A percentile compares a stretch with the other conserved stretches of the same genome.
phyloP scores from a whole-genome alignment of 2,888 invertebrate species.

The Lingula anatina region DNA sequence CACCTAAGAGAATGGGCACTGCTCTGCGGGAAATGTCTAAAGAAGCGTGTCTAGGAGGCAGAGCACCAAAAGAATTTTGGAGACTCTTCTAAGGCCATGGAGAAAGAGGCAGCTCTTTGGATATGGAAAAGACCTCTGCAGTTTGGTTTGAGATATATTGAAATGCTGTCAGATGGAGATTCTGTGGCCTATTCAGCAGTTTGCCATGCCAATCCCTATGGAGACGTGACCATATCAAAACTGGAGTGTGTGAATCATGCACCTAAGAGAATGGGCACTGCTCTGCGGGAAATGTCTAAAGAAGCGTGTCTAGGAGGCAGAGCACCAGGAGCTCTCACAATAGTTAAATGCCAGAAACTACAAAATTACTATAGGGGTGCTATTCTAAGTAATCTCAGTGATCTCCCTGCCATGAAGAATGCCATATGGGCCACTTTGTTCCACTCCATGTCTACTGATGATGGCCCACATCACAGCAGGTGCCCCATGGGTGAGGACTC shows the following conservation, averaged over 20 bases:
- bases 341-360: conserved; percentile 1
- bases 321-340: conserved; percentile 2
- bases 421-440: conserved; percentile 6
- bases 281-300: conserved; percentile 3
- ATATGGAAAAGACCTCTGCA: too few relatives aligned
- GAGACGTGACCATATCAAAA: conserved; percentile 3
- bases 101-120: too few relatives aligned
- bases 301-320: conserved; percentile 4
- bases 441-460: conserved; percentile 7
- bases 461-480: conserved; percentile 1
- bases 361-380: conserved; percentile 3
- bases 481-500: conserved; percentile 1
- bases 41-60: too few relatives aligned
- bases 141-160: too few relatives aligned
- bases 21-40: too few relatives aligned
- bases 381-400: not conserved
- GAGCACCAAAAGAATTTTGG: too few relatives aligned
- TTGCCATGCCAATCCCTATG: not conserved
- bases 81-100: too few relatives aligned
- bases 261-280: conserved; percentile 10
- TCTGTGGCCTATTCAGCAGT: not conserved
- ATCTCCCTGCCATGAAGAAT: conserved; percentile 1
- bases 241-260: conserved; percentile 6
- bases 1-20: too few relatives aligned
- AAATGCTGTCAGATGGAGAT: too few relatives aligned